These are phyloP conservation scores for Seriola rivoliana DNA, from an alignment of 2,113 vertebrate genomes.

Conservation along the genomic window DNA sequence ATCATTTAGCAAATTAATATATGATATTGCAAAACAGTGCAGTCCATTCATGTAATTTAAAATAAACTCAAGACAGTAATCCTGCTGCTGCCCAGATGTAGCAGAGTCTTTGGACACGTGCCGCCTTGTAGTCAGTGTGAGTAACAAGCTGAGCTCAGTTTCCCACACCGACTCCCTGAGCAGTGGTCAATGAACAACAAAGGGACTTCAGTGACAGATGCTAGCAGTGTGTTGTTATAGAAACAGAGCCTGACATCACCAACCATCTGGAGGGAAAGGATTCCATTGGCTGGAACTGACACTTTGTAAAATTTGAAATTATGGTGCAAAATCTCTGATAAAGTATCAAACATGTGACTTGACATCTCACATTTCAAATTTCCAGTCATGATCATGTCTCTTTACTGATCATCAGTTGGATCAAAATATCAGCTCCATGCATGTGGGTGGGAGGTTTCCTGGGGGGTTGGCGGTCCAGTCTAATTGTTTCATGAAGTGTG, in stretches of 20 bases:
- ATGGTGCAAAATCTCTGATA: background rate
- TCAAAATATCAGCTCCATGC: background rate
- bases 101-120: constrained; percentile 40
- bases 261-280: too few species aligned
- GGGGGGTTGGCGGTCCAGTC: background rate
- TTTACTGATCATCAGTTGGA: background rate
- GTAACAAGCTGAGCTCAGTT: constrained; percentile 50
- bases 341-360: background rate
- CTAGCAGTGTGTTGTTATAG: background rate
- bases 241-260: too few species aligned
- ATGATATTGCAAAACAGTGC: background rate
- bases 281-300: too few species aligned
- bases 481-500: constrained; percentile 46
- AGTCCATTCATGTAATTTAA: background rate
- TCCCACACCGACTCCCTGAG: constrained; percentile 69
- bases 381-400: background rate
- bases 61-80: background rate
- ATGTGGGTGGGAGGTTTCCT: background rate
- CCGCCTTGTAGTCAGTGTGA: constrained; percentile 60
- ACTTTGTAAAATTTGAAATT: too few species aligned
- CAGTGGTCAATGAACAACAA: constrained; percentile 59
- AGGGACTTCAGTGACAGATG: constrained; percentile 63
- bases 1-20: too few species aligned
- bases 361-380: background rate
- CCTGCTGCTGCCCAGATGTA: constrained; percentile 8